phyloP scores from a whole-genome alignment of 2,888 invertebrate genomes.

The Lochmaea capreae region DNA sequence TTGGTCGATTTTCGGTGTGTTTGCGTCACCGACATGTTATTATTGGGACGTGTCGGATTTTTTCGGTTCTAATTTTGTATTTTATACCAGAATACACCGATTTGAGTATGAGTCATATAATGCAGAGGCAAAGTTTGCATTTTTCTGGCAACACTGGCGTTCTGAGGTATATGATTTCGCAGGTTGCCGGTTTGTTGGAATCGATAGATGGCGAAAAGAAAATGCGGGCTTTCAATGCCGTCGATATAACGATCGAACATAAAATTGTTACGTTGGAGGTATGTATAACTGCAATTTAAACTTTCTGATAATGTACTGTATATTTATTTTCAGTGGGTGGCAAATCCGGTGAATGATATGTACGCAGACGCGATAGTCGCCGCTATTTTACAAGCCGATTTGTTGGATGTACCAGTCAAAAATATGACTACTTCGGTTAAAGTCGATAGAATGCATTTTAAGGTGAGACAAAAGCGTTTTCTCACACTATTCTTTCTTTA shows the following conservation, averaged over 20 bases:
- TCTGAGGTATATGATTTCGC: constrained; percentile 80
- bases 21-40: too few species aligned
- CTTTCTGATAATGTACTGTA: constrained; percentile 20
- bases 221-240: constrained; percentile 83
- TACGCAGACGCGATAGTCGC: constrained; percentile 96
- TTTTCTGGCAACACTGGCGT: constrained; percentile 82
- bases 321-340: constrained; percentile 78
- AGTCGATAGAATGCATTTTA: constrained; percentile 92
- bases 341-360: constrained; percentile 97
- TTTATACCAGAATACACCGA: constrained; percentile 88
- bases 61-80: background rate
- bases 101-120: constrained; percentile 91
- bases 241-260: constrained; percentile 85
- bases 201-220: constrained; percentile 76
- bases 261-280: constrained; percentile 85
- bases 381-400: constrained; percentile 86
- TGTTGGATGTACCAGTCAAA: constrained; percentile 73
- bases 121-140: constrained; percentile 91
- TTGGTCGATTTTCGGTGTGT: background rate
- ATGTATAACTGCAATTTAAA: constrained; percentile 5
- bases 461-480: constrained; percentile 58
- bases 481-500: too few species aligned
- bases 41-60: too few species aligned
- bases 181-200: constrained; percentile 82
- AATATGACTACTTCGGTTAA: constrained; percentile 74